A percentile compares a stretch with the other conserved stretches of the same genome.
Evolutionary conservation across 2,888 invertebrate species (phyloP).

Genomic region (Sepioteuthis lessoniana): DNA sequence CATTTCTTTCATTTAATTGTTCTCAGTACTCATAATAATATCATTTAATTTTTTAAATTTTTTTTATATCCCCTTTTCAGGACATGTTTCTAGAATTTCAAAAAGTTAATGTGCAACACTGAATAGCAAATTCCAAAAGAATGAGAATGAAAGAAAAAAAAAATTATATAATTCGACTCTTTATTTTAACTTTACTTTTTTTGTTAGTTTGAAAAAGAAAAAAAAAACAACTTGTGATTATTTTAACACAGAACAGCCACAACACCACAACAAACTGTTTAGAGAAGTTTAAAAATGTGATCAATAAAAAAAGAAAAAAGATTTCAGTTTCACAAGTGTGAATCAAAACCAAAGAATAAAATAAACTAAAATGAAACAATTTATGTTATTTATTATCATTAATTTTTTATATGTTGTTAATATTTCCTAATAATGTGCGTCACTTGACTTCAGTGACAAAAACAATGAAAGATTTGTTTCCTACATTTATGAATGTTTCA

Average conservation of each 20-base stretch:
- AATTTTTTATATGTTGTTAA: too few relatives aligned
- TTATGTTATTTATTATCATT: too few relatives aligned
- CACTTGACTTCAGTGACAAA: too few relatives aligned
- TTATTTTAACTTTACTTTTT: background rate
- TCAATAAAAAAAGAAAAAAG: background rate
- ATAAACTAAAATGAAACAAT: background rate
- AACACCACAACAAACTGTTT: background rate
- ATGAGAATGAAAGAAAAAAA: too few relatives aligned
- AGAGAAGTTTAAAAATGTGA: background rate
- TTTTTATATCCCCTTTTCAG: background rate
- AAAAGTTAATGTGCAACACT: background rate
- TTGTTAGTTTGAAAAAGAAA: background rate
- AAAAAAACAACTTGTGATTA: background rate
- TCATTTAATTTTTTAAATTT: background rate
- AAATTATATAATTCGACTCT: background rate
- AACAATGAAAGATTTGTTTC: too few relatives aligned
- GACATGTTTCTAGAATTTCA: background rate
- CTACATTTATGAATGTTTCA: too few relatives aligned
- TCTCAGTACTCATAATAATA: background rate
- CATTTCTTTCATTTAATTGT: background rate
- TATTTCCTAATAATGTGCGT: too few relatives aligned
- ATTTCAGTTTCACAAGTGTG: background rate
- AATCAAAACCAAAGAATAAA: background rate
- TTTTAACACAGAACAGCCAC: background rate
- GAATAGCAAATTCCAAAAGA: too few relatives aligned